A percentile compares a stretch with the other conserved stretches of the same genome.
Conservation (phyloP, 1,140 invertebrate species). For the Drosophila lacteicornis region DNA sequence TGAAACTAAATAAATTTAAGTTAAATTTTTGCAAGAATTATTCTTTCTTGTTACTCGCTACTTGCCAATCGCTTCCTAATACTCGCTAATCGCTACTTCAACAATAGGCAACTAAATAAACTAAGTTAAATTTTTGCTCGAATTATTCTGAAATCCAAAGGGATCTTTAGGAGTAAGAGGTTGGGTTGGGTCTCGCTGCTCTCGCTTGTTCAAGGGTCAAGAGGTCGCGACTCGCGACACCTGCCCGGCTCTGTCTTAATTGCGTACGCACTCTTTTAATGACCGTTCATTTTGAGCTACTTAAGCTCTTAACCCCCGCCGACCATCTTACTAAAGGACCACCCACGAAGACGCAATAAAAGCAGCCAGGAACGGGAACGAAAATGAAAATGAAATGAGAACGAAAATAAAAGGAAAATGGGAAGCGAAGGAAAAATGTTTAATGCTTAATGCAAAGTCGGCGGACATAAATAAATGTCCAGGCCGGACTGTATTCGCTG, state of each 20-base stretch:
- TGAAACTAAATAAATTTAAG: too few species aligned
- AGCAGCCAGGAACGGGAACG: neutral
- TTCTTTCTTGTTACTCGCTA: too few species aligned
- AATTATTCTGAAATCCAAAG: too few species aligned
- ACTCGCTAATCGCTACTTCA: too few species aligned
- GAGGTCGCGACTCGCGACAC: slow-evolving; percentile 8
- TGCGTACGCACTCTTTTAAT: slow-evolving; percentile 60
- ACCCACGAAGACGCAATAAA: slow-evolving; percentile 24
- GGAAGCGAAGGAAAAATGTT: slow-evolving; percentile 13
- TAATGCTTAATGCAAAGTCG: slow-evolving; percentile 24
- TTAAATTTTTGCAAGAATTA: too few species aligned
- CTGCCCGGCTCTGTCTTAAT: slow-evolving; percentile 35
- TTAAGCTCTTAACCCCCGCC: slow-evolving; percentile 52
- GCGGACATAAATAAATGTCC: slow-evolving; percentile 41
- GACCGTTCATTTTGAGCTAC: slow-evolving; percentile 65
- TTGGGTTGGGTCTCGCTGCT: neutral
- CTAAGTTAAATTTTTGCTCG: too few species aligned
- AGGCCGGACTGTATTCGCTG: slow-evolving; percentile 18
- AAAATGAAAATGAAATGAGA: slow-evolving; percentile 1
- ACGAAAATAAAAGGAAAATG: neutral
- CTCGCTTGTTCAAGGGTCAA: neutral
- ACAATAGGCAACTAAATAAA: too few species aligned
- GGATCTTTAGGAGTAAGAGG: neutral
- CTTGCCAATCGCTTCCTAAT: too few species aligned
- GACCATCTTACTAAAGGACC: neutral